Base-by-base conservation (phyloP, 2,888 invertebrate genomes). In the Rhingia rostrata region DNA sequence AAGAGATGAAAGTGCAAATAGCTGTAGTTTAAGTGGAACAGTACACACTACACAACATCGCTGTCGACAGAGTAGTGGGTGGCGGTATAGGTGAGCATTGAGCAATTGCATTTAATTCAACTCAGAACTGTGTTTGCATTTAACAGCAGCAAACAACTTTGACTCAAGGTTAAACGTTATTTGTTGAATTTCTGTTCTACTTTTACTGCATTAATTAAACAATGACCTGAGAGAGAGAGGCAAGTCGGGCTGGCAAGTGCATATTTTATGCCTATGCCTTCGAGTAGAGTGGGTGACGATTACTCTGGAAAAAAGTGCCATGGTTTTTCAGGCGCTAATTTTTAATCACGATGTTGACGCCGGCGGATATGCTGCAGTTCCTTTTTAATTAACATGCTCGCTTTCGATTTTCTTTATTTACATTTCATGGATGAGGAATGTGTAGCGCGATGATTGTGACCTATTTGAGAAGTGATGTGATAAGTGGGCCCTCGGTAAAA, bases 21-120 rank as follows among this genome's bases (percentile, higher is more conserved):
- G 73, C 83, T 64, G 63, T 49, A 74, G 49, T 43, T 79, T 74
- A 73, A 83, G 83, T 79, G 79, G 83, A 73, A 74, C 73, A 69
- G 79, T 58, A 83, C 67, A 79, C 73, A 69, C 73, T 58, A 83
- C 67, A 79, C 73, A 79, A 22, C 49, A 6, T 53, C 54, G 53
- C 22, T 14, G 37, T 22, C 2, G 35, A 14, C 49, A 14, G 22
- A 33, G 53, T 45, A 35, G 66, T 53, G 39, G 49, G 22, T 22
- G 22, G 22, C 22, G 22, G 22, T 22, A 22, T 22, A 2, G 22
- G 22, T 22, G 22, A 2, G 14, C 37, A 45, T 49, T 72, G 63
- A 5, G 37, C 22, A 63, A 53, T 47, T 37, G 41, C 41, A 66
- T 64, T 64, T 56, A 67, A 61, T 54, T 61, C 43, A 61, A 12